Conservation (phyloP, 2,888 invertebrate genomes). For the Caenorhabditis afra region DNA sequence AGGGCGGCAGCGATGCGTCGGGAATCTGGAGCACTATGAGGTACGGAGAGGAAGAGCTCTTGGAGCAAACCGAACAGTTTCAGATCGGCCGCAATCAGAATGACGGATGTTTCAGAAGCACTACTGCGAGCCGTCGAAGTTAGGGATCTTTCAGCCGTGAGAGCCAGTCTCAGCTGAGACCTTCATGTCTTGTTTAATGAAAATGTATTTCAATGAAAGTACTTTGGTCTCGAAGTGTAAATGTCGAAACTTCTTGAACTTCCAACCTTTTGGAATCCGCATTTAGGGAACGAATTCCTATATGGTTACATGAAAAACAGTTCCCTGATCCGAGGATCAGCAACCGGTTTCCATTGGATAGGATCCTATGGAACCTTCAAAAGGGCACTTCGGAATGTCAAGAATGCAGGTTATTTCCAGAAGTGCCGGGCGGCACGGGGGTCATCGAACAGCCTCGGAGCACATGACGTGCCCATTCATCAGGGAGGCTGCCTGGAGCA, state of each 20-base stretch:
- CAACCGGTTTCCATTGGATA: too few species aligned
- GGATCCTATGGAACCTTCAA: too few species aligned
- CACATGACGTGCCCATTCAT: constrained; percentile 44
- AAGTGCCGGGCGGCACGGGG: not conserved
- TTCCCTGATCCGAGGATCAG: too few species aligned
- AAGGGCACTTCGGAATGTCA: too few species aligned
- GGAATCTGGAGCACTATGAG: constrained; percentile 73
- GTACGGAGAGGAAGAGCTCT: not conserved
- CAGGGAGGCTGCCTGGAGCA: constrained; percentile 23
- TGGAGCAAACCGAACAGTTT: too few species aligned
- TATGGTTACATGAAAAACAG: too few species aligned
- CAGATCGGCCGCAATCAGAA: constrained; percentile 75
- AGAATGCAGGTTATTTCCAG: too few species aligned
- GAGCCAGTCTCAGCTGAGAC: constrained; percentile 36
- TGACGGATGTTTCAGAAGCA: constrained; percentile 46
- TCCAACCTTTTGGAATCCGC: too few species aligned
- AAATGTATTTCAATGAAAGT: not conserved
- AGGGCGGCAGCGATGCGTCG: constrained; percentile 82
- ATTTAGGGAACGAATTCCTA: too few species aligned
- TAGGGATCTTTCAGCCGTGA: constrained; percentile 64
- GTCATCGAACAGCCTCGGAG: constrained; percentile 34
- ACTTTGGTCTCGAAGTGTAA: too few species aligned
- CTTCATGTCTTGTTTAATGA: not conserved
- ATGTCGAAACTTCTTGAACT: too few species aligned
- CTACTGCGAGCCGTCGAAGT: constrained; percentile 69